These are phyloP conservation scores for Alethe diademata DNA, from an alignment of 2,113 vertebrate species.

Conservation along the genomic window DNA sequence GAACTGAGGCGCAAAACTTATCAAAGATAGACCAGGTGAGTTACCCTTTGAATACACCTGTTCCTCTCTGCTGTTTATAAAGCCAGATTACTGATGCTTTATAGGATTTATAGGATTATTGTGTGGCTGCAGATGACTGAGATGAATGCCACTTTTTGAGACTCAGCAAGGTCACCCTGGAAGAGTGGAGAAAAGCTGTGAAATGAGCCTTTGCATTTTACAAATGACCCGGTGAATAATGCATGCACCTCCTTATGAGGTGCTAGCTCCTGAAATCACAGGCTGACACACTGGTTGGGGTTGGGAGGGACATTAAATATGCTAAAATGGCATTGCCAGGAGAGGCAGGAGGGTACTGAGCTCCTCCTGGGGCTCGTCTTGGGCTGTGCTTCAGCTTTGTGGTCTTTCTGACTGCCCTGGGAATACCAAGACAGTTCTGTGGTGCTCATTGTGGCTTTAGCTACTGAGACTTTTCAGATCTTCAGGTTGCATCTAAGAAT, in stretches of 20 bases:
- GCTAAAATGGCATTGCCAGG: neutral
- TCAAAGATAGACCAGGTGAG: neutral
- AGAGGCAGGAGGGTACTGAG: neutral
- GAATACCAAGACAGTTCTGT: neutral
- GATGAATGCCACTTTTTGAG: neutral
- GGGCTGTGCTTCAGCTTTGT: neutral
- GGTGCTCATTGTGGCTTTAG: neutral
- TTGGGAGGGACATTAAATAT: neutral
- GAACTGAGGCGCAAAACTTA: neutral
- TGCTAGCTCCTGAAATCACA: neutral
- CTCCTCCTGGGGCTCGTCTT: fast-evolving
- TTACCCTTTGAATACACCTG: neutral
- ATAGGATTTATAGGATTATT: neutral
- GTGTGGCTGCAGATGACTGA: neutral
- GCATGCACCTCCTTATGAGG: neutral
- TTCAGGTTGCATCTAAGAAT: neutral
- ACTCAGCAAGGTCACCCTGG: neutral
- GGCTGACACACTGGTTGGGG: neutral
- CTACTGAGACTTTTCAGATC: neutral
- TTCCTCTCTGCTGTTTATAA: neutral
- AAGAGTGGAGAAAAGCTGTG: neutral
- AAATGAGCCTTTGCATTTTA: neutral
- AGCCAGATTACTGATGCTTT: neutral
- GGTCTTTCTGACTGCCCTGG: neutral
- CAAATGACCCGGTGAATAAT: neutral